Base-by-base conservation (phyloP, 2,797 vertebrate species). In the Huso huso region DNA sequence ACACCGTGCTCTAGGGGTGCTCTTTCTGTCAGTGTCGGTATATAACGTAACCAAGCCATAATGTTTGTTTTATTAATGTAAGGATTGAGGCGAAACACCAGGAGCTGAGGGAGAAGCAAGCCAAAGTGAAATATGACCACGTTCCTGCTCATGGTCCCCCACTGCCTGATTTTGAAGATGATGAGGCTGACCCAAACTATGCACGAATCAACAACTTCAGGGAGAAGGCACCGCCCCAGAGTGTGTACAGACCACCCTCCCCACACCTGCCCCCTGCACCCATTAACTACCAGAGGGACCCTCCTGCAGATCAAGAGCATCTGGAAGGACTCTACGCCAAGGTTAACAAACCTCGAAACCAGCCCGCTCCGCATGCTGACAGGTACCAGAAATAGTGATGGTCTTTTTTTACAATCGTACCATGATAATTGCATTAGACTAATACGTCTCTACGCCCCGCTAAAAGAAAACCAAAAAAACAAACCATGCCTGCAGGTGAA, bases 161-260 rank as follows among this genome's bases (percentile, higher is more conserved):
- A 6, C 78, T 81, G 68, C 88, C 91, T 10, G 90, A 94, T 51
- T 88, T 96, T 2, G 95, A 97, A 6, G 96, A 98, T 60, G 95
- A 98, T 52, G 94, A 96, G 59, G 70, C 83, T 57, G 96, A 99
- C 79, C 96, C 96, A 23, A 97, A 96, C 84, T 98, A 99, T 1
- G 96, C 96, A 70, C 88, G 91, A 63, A 96, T 99, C 69, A 94
- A 95, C 77, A 84, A 91, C 70, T 98, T 98, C 81, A 88, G 91
- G 73, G 93, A 91, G 4, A 76, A 78, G 65, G 75, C 85, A 15
- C 23, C 84, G 0, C 77, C 86, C 1, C 77, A 84, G 4, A 82
- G 74, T 69, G 50, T 49, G 77, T 82, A 88, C 61, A 76, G 88
- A 61, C 64, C 78, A 53, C 77, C 82, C 1, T 84, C 90, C 69